These are phyloP conservation scores for Pseudomyrmex cubaensis DNA, from an alignment of 1,140 invertebrate genomes.

Conservation along the genomic window DNA sequence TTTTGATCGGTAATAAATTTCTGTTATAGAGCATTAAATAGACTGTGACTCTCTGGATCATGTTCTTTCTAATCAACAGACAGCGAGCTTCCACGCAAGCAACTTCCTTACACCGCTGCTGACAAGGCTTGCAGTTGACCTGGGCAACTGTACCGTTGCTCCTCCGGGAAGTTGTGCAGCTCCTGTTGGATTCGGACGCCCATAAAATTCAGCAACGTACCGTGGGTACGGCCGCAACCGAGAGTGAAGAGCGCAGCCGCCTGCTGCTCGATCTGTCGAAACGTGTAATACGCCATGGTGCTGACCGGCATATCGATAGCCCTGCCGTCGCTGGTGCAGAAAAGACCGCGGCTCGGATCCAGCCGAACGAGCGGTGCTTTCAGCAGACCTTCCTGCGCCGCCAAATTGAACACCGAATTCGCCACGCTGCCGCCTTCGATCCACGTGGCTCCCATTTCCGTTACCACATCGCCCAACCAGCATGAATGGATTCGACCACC, in stretches of 20 bases:
- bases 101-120: slow-evolving; percentile 58
- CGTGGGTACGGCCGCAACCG: slow-evolving; percentile 87
- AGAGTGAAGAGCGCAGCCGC: slow-evolving; percentile 87
- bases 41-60: background rate
- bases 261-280: slow-evolving; percentile 88
- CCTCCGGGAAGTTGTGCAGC: slow-evolving; percentile 88
- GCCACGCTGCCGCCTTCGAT: slow-evolving; percentile 88
- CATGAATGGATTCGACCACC: slow-evolving; percentile 91
- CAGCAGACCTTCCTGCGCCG: slow-evolving; percentile 88
- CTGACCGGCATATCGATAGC: slow-evolving; percentile 87
- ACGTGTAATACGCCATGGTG: slow-evolving; percentile 88
- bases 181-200: slow-evolving; percentile 88
- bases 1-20: too few relatives aligned
- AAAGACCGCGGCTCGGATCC: slow-evolving; percentile 86
- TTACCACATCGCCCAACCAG: slow-evolving; percentile 89
- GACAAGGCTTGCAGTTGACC: slow-evolving; percentile 58
- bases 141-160: slow-evolving; percentile 84
- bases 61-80: background rate
- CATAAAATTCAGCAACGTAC: slow-evolving; percentile 87
- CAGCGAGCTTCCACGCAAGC: too few relatives aligned
- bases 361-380: slow-evolving; percentile 84
- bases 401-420: slow-evolving; percentile 89
- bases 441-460: slow-evolving; percentile 90
- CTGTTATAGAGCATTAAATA: too few relatives aligned
- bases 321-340: slow-evolving; percentile 88